Evolutionary conservation across 92 coral and sea anemone genomes (phyloP).

Genomic region (Paragorgia papillata): DNA sequence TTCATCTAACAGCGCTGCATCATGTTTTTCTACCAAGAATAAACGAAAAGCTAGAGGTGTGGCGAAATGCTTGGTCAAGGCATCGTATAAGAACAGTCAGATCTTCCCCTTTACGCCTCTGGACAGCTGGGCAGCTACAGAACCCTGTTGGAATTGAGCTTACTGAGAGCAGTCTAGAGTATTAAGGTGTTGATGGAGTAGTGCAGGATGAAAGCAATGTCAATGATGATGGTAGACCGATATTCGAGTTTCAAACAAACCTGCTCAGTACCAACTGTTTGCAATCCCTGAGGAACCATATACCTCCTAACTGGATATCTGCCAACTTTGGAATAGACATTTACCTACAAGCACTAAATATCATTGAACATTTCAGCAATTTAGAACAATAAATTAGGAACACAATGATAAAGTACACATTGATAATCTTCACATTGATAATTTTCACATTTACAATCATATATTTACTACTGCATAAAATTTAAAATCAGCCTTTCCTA

Average conservation of each 20-base stretch:
- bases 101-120: constrained; percentile 66
- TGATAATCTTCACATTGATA: too few relatives aligned
- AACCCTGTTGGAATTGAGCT: constrained; percentile 61
- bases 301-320: constrained; percentile 48
- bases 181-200: constrained; percentile 63
- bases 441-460: too few relatives aligned
- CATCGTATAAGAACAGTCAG: constrained; percentile 63
- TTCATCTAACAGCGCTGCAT: constrained; percentile 68
- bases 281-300: constrained; percentile 46
- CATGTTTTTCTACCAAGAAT: constrained; percentile 62
- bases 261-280: constrained; percentile 52
- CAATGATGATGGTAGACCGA: constrained; percentile 59
- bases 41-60: constrained; percentile 61
- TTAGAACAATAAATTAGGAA: too few relatives aligned
- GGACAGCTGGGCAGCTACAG: constrained; percentile 71
- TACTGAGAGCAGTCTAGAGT: constrained; percentile 24
- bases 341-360: constrained; percentile 55
- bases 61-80: constrained; percentile 69
- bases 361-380: constrained; percentile 25
- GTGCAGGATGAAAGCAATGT: constrained; percentile 21
- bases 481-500: too few relatives aligned
- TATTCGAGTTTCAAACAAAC: constrained; percentile 51
- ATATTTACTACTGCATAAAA: too few relatives aligned
- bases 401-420: too few relatives aligned
- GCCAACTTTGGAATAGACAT: constrained; percentile 62